Conservation (phyloP, 2,113 vertebrate species). For the Alethe diademata region DNA sequence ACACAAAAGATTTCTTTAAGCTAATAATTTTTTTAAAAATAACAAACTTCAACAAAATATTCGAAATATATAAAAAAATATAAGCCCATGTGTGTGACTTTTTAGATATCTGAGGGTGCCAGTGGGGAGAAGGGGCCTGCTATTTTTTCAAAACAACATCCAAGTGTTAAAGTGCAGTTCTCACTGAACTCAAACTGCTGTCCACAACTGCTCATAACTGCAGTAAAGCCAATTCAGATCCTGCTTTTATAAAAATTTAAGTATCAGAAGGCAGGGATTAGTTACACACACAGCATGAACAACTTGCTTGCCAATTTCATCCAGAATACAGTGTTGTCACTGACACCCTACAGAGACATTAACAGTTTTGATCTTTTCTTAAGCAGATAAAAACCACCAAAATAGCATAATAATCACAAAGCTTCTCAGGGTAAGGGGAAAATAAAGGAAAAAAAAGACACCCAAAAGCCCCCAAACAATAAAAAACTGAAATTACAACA, state of each 20-base stretch:
- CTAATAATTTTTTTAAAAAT: background rate
- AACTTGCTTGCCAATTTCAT: background rate
- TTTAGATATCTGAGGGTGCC: background rate
- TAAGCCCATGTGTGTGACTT: background rate
- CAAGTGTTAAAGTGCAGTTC: background rate
- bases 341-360: background rate
- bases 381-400: background rate
- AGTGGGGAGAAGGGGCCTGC: background rate
- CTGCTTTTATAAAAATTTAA: background rate
- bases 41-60: background rate
- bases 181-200: background rate
- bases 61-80: background rate
- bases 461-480: background rate
- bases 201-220: background rate
- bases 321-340: background rate
- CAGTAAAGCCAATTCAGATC: background rate
- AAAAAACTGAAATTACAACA: background rate
- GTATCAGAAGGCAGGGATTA: background rate
- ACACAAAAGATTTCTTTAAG: background rate
- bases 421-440: accelerated
- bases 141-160: background rate
- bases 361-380: background rate
- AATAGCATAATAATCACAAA: background rate
- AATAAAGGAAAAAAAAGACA: accelerated
- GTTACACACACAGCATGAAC: background rate